These are phyloP conservation scores for Triplophysa rosa DNA, from an alignment of 2,113 vertebrate species.

Conservation along the genomic window DNA sequence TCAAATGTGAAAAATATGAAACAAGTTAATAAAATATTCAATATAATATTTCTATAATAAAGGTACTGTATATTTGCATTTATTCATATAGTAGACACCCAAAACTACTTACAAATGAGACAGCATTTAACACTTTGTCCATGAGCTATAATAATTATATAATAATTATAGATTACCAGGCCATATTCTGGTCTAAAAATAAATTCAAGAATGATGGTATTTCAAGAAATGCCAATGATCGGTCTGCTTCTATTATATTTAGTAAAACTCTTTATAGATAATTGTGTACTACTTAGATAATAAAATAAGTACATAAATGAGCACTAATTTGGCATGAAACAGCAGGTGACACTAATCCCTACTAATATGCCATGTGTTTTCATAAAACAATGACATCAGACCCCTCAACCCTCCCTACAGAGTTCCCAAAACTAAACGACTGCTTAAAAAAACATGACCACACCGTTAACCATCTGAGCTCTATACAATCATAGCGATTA, in stretches of 20 bases:
- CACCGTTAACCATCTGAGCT: neutral
- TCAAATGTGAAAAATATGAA: conserved; percentile 12
- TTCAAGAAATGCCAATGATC: neutral
- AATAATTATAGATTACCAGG: too few species aligned
- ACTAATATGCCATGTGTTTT: conserved; percentile 28
- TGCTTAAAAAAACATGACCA: neutral
- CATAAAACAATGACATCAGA: conserved; percentile 25
- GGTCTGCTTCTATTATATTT: neutral
- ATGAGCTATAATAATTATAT: neutral
- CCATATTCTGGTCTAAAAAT: neutral
- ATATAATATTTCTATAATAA: neutral
- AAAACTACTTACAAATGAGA: neutral
- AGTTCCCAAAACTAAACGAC: conserved; percentile 9
- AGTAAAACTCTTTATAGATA: neutral
- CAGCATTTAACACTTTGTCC: neutral
- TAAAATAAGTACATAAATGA: neutral
- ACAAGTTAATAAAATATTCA: neutral
- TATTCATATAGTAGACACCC: too few species aligned
- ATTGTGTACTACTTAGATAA: neutral
- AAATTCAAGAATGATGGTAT: neutral
- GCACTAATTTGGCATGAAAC: conserved; percentile 7
- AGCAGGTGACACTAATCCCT: conserved; percentile 36
- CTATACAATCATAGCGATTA: neutral
- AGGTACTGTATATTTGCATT: too few species aligned
- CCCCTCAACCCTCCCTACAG: conserved; percentile 23